phyloP scores from a whole-genome alignment of 2,113 vertebrate species.

The Calidris pugnax region DNA sequence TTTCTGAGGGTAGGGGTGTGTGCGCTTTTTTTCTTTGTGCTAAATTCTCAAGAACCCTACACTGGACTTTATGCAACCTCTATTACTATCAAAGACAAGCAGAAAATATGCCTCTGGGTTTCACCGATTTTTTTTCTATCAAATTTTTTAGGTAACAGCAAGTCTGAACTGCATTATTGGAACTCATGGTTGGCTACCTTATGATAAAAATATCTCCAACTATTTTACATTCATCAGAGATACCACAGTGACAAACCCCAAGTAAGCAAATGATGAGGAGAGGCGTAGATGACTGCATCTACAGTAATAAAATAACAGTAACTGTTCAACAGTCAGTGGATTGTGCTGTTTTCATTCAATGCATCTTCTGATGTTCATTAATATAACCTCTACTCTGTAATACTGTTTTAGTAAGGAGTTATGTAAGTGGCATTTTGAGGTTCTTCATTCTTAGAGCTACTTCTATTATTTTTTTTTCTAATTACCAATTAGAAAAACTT shows the following conservation, averaged over 20 bases:
- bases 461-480: not conserved
- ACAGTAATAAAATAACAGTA: not conserved
- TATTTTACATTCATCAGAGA: constrained; percentile 98
- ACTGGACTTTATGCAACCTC: not conserved
- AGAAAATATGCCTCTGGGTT: not conserved
- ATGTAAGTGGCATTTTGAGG: not conserved
- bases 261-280: constrained; percentile 79
- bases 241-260: constrained; percentile 90
- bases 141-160: constrained; percentile 82
- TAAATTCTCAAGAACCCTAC: not conserved
- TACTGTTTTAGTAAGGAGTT: not conserved
- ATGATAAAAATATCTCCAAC: constrained; percentile 96
- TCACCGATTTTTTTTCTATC: not conserved
- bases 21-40: not conserved
- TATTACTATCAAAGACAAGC: not conserved
- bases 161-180: constrained; percentile 89
- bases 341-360: not conserved
- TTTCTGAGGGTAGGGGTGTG: not conserved
- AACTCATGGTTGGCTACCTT: constrained; percentile 95
- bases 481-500: not conserved
- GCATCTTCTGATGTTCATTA: not conserved
- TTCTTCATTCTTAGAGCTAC: not conserved
- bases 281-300: not conserved
- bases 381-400: not conserved
- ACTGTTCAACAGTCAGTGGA: not conserved